A percentile compares a stretch with the other conserved stretches of the same genome.
These are phyloP conservation scores for Caenorhabditis sp. DNA, from an alignment of 2,888 invertebrate species.

Conservation along the genomic window DNA sequence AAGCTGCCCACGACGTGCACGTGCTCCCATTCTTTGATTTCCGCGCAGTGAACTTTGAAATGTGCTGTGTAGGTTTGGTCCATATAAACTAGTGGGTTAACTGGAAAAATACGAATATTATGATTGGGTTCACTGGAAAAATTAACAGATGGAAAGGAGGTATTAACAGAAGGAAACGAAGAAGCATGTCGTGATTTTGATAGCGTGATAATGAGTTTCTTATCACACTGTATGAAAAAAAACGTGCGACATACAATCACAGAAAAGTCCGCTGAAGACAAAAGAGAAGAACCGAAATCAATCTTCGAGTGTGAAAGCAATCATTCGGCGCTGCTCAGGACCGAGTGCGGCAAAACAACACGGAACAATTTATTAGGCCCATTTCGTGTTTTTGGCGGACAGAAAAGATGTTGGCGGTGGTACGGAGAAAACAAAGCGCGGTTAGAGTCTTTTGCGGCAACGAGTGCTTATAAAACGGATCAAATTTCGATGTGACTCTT, in stretches of 20 bases:
- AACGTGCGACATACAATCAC: background rate
- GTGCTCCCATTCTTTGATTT: slow-evolving; percentile 62
- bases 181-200: slow-evolving; percentile 5
- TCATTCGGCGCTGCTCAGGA: background rate
- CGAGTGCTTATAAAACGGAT: slow-evolving; percentile 39
- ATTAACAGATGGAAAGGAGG: too few species aligned
- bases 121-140: background rate
- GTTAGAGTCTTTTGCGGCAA: slow-evolving; percentile 30
- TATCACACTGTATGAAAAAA: slow-evolving; percentile 16
- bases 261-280: slow-evolving; percentile 19
- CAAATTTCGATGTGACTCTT: slow-evolving; percentile 39
- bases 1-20: slow-evolving; percentile 64
- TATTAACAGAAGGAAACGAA: slow-evolving; percentile 9
- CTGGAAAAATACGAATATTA: background rate
- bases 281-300: slow-evolving; percentile 12
- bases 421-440: background rate
- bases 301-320: slow-evolving; percentile 22
- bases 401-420: slow-evolving; percentile 1
- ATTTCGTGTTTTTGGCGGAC: slow-evolving; percentile 35
- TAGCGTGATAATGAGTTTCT: slow-evolving; percentile 9
- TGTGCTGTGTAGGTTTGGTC: slow-evolving; percentile 46
- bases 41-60: slow-evolving; percentile 61
- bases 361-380: slow-evolving; percentile 37
- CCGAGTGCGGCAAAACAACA: slow-evolving; percentile 33
- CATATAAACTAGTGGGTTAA: slow-evolving; percentile 26